Base-by-base conservation (phyloP, 2,888 invertebrate species). In the Polydesmus complanatus region DNA sequence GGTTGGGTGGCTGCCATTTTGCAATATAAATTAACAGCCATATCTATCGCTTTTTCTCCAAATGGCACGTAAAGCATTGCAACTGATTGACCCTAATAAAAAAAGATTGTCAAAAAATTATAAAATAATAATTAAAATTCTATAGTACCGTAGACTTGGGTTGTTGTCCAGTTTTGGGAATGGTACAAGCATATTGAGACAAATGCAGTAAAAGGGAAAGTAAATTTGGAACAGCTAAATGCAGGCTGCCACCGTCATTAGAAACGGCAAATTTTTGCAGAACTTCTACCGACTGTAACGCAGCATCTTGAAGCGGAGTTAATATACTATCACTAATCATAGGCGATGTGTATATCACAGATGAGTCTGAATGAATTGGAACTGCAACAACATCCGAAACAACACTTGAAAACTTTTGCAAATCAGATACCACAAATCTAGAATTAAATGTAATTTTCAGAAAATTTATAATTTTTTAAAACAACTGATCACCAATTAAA, bases 61-160 rank as follows among this genome's bases (percentile, higher is more conserved):
- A 91, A 91, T 52, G 89, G 87, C 68, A 90, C 85, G 70, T 85
- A 87, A 74, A 87, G 88, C 81, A 86, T 83, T 62, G 83, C 81
- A 51, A 86, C 80, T 81, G 85, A 85, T 71, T 87, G 86, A 54
- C 82, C 78, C 72, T 37, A 8, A 37, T 37, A 8, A 37, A 37
- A 37, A 5, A 37, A 37, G 14, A 37, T 37, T 8, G 5, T 37
- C 14, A 37, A 37, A 8, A 5, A 5, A 37, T 14, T 8, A 8
- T 37, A 8, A 8, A 37, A 37, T 37, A 37, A 37, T 37, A 8
- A 8, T 14, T 8, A 14, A 8, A 37, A 37, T 8, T 14, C 5
- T 37, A 8, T 14, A 14, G 5, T 37, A 37, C 37, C 37, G 37
- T 37, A 5, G 37, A 37, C 14, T 37, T 37, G 14, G 37, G 37